These are phyloP conservation scores for Vanacampus margaritifer DNA, from an alignment of 2,113 vertebrate genomes.

Conservation along the genomic window DNA sequence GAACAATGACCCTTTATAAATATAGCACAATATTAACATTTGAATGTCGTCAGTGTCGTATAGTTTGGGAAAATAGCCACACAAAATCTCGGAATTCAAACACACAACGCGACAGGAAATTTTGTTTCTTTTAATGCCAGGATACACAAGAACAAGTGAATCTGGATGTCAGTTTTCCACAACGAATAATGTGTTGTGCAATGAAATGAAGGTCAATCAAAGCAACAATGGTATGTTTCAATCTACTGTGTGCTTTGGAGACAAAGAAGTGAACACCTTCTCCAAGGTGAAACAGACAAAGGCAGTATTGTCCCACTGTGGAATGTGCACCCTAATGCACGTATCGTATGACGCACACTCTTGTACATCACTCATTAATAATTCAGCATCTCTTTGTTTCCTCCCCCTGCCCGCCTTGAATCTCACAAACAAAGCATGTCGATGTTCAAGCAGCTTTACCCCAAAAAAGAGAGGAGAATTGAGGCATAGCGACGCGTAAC, in stretches of 20 bases:
- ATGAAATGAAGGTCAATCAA: not conserved
- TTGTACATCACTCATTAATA: constrained; percentile 59
- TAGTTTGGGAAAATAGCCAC: not conserved
- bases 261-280: not conserved
- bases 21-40: not conserved
- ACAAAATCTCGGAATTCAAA: not conserved
- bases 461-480: not conserved
- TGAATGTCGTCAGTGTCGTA: not conserved
- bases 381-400: constrained; percentile 52
- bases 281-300: constrained; percentile 4
- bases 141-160: not conserved
- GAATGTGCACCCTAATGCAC: constrained; percentile 16
- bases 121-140: not conserved
- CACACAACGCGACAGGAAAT: not conserved
- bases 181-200: not conserved
- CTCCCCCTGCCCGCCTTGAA: constrained; percentile 18
- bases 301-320: constrained; percentile 9
- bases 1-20: not conserved
- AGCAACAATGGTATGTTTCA: not conserved
- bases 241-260: not conserved
- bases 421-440: not conserved
- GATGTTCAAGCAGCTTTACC: constrained; percentile 14
- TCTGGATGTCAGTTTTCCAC: not conserved
- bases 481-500: constrained; percentile 25
- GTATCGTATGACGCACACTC: constrained; percentile 37